Evolutionary conservation across 1,140 invertebrate genomes (phyloP), one percentile per base, ranked within the genome.

Genomic region (Epicauta chinensis): DNA sequence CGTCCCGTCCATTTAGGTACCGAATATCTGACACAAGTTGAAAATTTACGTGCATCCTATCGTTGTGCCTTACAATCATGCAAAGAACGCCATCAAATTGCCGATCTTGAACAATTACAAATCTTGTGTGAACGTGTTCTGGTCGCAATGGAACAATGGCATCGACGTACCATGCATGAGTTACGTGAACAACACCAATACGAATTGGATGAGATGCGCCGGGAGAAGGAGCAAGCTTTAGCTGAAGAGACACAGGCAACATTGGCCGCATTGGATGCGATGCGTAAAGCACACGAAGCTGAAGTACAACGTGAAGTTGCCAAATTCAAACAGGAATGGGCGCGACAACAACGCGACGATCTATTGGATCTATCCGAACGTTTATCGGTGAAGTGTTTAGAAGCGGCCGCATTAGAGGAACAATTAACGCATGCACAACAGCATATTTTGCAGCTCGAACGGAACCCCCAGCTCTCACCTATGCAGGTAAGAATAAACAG

Each of bases 241-340:
- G 88, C 87, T 11, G 90, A 93, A 70, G 91, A 94, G 73, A 93
- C 90, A 4, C 87, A 91, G 69, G 84, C 84, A 3, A 87, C 85
- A 16, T 64, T 87, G 43, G 80, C 82, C 55, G 91, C 92, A 11
- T 71, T 96, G 45, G 92, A 96, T 70, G 91, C 90, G 2, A 93
- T 96, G 84, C 79, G 89, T 34, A 93, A 94, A 70, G 91, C 91
- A 1, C 92, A 96, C 69, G 89, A 94, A 72, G 87, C 84, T 55
- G 91, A 96, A 68, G 86, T 95, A 15, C 84, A 92, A 61, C 81
- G 84, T 40, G 88, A 94, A 73, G 86, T 93, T 10, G 78, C 86
- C 11, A 88, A 87, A 66, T 92, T 93, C 68, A 92, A 93, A 67
- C 77, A 86, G 46, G 88, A 92, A 67, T 91, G 90, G 64, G 69